These are phyloP conservation scores for Eledona agricola DNA, from an alignment of 2,888 invertebrate species.

Conservation along the genomic window DNA sequence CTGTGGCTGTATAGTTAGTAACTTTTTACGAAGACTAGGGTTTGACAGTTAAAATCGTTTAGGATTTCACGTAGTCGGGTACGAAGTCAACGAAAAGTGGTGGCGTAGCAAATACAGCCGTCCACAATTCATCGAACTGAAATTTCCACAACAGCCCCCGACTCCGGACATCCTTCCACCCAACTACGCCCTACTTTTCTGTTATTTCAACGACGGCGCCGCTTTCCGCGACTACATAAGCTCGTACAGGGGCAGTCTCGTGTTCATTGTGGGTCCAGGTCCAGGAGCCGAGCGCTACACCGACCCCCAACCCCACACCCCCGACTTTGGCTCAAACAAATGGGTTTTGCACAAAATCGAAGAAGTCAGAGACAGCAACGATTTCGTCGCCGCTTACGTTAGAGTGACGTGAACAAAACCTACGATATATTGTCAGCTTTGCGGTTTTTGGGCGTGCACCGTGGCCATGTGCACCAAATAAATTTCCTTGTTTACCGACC, in stretches of 20 bases:
- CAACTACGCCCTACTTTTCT: slow-evolving; percentile 75
- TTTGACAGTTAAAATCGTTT: no score
- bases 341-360: slow-evolving; percentile 69
- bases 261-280: slow-evolving; percentile 80
- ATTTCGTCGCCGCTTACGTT: slow-evolving; percentile 73
- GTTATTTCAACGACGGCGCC: slow-evolving; percentile 79
- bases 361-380: slow-evolving; percentile 70
- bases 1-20: no score
- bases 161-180: slow-evolving; percentile 41
- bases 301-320: slow-evolving; percentile 74
- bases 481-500: slow-evolving; percentile 72
- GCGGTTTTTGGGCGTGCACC: slow-evolving; percentile 63
- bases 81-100: slow-evolving; percentile 83
- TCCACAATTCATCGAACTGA: slow-evolving; percentile 73
- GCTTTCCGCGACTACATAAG: slow-evolving; percentile 76
- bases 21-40: no score
- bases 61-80: slow-evolving; percentile 67
- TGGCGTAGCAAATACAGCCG: slow-evolving; percentile 81
- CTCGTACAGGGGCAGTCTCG: slow-evolving; percentile 69
- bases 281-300: slow-evolving; percentile 72
- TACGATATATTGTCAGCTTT: slow-evolving; percentile 33
- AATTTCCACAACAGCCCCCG: slow-evolving; percentile 63
- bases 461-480: slow-evolving; percentile 67
- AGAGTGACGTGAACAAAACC: slow-evolving; percentile 43
- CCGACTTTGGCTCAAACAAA: slow-evolving; percentile 61